Conservation (phyloP, 2,113 vertebrate genomes). For the Ictalurus punctatus region DNA sequence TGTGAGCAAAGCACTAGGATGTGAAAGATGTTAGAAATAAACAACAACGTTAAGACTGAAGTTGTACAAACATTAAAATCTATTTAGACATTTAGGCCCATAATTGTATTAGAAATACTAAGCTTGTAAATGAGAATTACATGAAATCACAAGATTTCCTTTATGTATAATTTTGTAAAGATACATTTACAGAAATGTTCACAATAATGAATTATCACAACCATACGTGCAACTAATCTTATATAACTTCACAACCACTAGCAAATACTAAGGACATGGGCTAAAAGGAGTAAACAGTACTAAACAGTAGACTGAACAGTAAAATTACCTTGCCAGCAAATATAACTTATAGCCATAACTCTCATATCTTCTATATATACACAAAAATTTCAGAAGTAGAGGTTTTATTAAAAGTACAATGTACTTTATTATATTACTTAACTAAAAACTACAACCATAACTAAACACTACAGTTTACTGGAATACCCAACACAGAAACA, state of each 20-base stretch:
- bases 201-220: background rate
- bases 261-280: background rate
- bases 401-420: background rate
- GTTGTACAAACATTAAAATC: background rate
- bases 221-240: background rate
- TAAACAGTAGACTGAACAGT: background rate
- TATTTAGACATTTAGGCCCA: background rate
- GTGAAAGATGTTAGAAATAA: background rate
- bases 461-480: constrained; percentile 6
- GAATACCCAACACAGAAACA: constrained; percentile 58
- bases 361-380: background rate
- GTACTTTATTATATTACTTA: background rate
- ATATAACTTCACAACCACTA: background rate
- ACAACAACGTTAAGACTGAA: background rate
- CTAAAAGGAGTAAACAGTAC: background rate
- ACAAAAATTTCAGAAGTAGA: background rate
- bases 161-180: background rate
- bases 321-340: background rate
- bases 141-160: background rate
- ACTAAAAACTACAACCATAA: background rate
- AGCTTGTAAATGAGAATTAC: background rate
- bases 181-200: background rate
- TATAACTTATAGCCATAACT: background rate
- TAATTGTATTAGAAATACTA: background rate
- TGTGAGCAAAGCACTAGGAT: background rate